Evolutionary conservation across 2,888 invertebrate species (phyloP).

Genomic region (Ormyrus pomaceus): DNA sequence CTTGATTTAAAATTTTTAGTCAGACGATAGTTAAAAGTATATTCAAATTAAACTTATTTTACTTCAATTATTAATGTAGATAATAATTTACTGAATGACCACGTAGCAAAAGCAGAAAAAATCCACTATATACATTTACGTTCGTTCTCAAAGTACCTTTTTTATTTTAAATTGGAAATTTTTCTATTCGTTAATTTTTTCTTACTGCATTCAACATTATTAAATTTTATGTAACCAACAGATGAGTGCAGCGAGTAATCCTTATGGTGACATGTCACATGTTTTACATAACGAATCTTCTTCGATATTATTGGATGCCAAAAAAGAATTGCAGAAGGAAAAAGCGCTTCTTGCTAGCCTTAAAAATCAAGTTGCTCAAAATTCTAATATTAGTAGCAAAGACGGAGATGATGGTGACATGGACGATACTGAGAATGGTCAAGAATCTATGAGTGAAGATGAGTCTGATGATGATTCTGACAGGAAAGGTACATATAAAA

Average conservation of each 20-base stretch:
- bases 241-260: slow-evolving; percentile 66
- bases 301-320: slow-evolving; percentile 85
- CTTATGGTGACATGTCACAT: slow-evolving; percentile 74
- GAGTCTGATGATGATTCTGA: slow-evolving; percentile 79
- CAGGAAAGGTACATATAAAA: slow-evolving; percentile 76
- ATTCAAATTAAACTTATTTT: too few relatives aligned
- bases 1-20: too few relatives aligned
- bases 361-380: slow-evolving; percentile 68
- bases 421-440: slow-evolving; percentile 78
- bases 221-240: slow-evolving; percentile 50
- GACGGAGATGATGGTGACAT: slow-evolving; percentile 77
- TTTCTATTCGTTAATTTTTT: neutral
- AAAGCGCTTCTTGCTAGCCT: slow-evolving; percentile 77
- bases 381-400: slow-evolving; percentile 72
- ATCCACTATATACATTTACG: too few relatives aligned
- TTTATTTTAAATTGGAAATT: neutral
- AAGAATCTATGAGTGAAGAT: slow-evolving; percentile 79
- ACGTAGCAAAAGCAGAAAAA: too few relatives aligned
- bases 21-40: too few relatives aligned
- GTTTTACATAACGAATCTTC: slow-evolving; percentile 81
- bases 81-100: too few relatives aligned
- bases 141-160: neutral
- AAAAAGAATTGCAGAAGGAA: slow-evolving; percentile 86
- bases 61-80: too few relatives aligned
- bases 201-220: neutral